These are phyloP conservation scores for Matsumurasca onukii DNA, from an alignment of 1,140 invertebrate genomes.

Conservation along the genomic window DNA sequence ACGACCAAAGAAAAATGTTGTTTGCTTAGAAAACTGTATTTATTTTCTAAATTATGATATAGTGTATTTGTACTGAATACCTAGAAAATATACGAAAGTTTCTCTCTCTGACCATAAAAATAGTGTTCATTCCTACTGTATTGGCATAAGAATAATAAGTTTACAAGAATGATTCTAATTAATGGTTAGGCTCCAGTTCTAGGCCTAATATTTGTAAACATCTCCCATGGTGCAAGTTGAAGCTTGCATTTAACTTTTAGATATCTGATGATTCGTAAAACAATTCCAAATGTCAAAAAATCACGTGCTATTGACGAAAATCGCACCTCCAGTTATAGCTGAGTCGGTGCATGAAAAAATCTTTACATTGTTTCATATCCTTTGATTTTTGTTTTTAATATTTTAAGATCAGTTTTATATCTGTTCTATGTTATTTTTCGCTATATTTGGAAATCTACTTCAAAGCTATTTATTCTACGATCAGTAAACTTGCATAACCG, in stretches of 20 bases:
- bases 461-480: constrained; percentile 62
- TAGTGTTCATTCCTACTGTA: too few species aligned
- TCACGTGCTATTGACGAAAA: constrained; percentile 41
- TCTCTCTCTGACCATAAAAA: too few species aligned
- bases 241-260: neutral
- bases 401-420: constrained; percentile 75
- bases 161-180: too few species aligned
- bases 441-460: constrained; percentile 76
- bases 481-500: constrained; percentile 49
- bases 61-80: too few species aligned
- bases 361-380: constrained; percentile 83
- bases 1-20: too few species aligned
- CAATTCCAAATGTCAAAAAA: constrained; percentile 44
- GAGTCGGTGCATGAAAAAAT: constrained; percentile 80
- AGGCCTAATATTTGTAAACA: too few species aligned
- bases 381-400: constrained; percentile 79
- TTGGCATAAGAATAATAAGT: too few species aligned
- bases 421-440: constrained; percentile 82
- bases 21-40: too few species aligned
- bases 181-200: too few species aligned
- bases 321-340: constrained; percentile 43
- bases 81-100: too few species aligned
- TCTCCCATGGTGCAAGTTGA: too few species aligned
- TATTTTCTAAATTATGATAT: too few species aligned
- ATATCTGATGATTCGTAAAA: constrained; percentile 32